Conservation (phyloP, 2,888 invertebrate species). For the Nyleta sp. region DNA sequence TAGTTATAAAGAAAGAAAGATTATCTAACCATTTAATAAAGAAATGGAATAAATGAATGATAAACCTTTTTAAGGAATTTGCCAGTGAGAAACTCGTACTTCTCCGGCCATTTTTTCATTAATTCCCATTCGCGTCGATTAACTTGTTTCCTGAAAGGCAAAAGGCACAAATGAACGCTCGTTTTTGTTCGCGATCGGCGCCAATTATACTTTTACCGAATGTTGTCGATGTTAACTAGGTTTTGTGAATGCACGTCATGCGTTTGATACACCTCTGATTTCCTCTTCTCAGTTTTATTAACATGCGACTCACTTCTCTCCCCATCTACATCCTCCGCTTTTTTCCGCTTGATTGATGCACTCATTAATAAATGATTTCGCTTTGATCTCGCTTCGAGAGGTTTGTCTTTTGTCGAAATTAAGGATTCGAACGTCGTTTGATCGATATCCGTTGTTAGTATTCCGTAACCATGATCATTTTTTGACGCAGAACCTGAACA, state of each 20-base stretch:
- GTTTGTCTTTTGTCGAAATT: constrained; percentile 23
- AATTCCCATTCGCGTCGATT: constrained; percentile 69
- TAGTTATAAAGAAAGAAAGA: no score
- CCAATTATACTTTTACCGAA: constrained; percentile 35
- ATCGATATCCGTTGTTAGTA: constrained; percentile 27
- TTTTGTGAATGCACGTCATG: constrained; percentile 25
- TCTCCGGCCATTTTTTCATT: constrained; percentile 69
- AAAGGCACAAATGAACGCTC: background rate
- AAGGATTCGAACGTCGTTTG: constrained; percentile 25
- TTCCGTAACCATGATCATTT: no score
- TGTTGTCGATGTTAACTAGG: constrained; percentile 48
- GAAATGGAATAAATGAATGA: no score
- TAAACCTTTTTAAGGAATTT: constrained; percentile 72
- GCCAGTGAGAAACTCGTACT: constrained; percentile 71
- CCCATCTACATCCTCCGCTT: constrained; percentile 17
- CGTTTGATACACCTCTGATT: constrained; percentile 14
- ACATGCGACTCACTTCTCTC: constrained; percentile 6
- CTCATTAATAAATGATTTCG: constrained; percentile 37
- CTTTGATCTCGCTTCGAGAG: constrained; percentile 9
- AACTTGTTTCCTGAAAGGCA: constrained; percentile 72
- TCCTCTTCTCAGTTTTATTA: constrained; percentile 32
- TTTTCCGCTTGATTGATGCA: constrained; percentile 36
- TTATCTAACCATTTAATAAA: no score
- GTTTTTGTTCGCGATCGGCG: background rate
- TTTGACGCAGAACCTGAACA: no score